Evolutionary conservation across 2,888 invertebrate species (phyloP), one percentile per base, ranked within the genome.

Genomic region (Odontocerum albicorne): DNA sequence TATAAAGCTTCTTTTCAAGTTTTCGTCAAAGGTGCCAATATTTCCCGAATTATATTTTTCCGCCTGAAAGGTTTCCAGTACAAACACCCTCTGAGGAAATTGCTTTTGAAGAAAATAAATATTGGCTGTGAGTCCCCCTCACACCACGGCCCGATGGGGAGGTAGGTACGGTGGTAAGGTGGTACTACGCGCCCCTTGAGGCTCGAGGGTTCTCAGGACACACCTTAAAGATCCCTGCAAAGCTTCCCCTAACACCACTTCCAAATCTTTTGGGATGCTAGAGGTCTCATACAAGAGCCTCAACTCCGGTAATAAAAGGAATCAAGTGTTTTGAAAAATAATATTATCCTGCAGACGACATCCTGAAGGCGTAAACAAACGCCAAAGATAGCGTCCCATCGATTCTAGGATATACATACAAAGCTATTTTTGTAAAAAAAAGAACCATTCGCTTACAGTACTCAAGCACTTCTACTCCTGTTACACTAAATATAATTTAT

Each of bases 21-120:
- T 27, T 10, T 22, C 15, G 44, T 44, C 50, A 40, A 43, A 39
- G n/a, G 15, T 35, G 40, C 39, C 44, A 43, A 49, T 55, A 55
- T 50, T 50, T 50, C 22, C 22, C 32, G 33, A 20, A 42, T 50
- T 49, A 57, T 53, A 57, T 59, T 59, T 59, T 56, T 56, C 49
- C 45, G 36, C 60, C 51, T 55, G 60, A 60, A 60, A 60, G 60
- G 60, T 60, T 60, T 57, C 51, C 46, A 43, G 32, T 46, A 53
- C 45, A 60, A 60, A 60, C 57, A 60, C 57, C 51, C 56, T 57
- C 57, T 47, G 50, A 60, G 57, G 57, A 60, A 57, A 60, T 60
- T 60, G 60, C 55, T 60, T 53, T 57, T 51, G 60, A 54, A 57
- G 46, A 60, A 57, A 60, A 57, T 60, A 60, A 60, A 60, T 60